phyloP scores from a whole-genome alignment of 2,113 vertebrate species.

The Cyrtonyx montezumae region DNA sequence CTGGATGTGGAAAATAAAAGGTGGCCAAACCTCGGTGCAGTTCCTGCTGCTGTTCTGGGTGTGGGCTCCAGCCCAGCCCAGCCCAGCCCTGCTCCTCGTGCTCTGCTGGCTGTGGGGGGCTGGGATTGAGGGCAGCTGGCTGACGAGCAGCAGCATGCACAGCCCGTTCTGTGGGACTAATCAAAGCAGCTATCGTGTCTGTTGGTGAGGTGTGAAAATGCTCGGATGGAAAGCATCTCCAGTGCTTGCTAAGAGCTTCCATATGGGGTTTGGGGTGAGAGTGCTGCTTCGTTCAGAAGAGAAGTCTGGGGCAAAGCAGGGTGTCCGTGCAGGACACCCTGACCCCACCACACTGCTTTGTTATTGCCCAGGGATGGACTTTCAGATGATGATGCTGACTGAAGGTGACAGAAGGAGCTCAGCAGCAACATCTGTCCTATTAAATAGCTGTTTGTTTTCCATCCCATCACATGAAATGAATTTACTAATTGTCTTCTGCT shows the following conservation, averaged over 20 bases:
- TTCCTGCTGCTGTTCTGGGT: too few relatives aligned
- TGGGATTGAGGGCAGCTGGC: not conserved
- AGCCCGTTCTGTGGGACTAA: not conserved
- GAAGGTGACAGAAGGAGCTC: not conserved
- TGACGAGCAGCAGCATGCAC: rapidly evolving
- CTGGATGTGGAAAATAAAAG: not conserved
- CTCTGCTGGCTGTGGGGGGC: not conserved
- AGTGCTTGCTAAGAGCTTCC: rapidly evolving
- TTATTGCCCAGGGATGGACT: not conserved
- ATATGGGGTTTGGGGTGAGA: not conserved
- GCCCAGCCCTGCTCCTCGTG: not conserved
- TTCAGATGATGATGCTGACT: not conserved
- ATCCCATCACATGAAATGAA: not conserved
- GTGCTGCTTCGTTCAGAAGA: not conserved
- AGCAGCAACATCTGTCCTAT: not conserved
- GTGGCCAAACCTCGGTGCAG: rapidly evolving
- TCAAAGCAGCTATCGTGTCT: not conserved
- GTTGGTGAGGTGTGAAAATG: not conserved
- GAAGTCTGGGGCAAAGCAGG: too few relatives aligned
- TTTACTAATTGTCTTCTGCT: not conserved
- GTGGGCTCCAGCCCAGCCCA: not conserved
- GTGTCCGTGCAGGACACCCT: not conserved
- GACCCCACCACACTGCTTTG: not conserved
- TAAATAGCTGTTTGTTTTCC: not conserved
- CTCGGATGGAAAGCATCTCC: not conserved